Percentiles rank a stretch among this genome's conserved stretches.
phyloP scores from a whole-genome alignment of 1,140 invertebrate genomes.

The Trinorchestia longiramus region DNA sequence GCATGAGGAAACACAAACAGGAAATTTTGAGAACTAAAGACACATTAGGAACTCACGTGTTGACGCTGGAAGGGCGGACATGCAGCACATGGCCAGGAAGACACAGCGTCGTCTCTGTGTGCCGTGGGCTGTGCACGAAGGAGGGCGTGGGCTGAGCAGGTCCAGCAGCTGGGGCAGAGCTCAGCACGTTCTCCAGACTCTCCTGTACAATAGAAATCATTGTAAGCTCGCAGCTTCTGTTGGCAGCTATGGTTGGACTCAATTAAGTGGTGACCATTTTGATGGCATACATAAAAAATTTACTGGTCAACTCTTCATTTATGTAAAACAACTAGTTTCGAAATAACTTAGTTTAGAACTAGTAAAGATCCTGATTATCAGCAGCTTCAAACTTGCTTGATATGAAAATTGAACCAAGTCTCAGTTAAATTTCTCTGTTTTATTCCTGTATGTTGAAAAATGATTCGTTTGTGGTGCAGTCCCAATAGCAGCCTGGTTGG shows the following conservation, averaged over 20 bases:
- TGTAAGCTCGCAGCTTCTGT: neutral
- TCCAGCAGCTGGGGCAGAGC: neutral
- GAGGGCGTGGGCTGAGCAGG: neutral
- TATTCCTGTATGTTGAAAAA: too few relatives aligned
- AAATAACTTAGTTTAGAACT: too few relatives aligned
- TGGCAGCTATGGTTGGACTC: neutral
- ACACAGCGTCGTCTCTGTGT: conserved; percentile 61
- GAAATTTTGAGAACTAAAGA: neutral
- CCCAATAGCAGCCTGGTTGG: too few relatives aligned
- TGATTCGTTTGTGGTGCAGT: too few relatives aligned
- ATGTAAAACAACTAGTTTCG: too few relatives aligned
- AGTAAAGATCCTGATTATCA: neutral
- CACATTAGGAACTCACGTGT: neutral
- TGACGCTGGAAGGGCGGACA: conserved; percentile 57
- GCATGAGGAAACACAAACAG: too few relatives aligned
- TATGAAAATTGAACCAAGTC: neutral
- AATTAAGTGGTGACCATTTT: neutral
- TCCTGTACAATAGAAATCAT: neutral
- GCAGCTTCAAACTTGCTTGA: neutral
- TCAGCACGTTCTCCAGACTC: conserved; percentile 58
- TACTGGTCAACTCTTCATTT: neutral
- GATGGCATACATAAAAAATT: neutral
- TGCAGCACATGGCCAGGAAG: conserved; percentile 60
- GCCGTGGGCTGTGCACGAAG: conserved; percentile 41
- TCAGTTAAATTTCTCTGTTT: too few relatives aligned